Evolutionary conservation across 2,888 invertebrate species (phyloP), one percentile per base, ranked within the genome.

Genomic region (Nemotelus nigrinus): DNA sequence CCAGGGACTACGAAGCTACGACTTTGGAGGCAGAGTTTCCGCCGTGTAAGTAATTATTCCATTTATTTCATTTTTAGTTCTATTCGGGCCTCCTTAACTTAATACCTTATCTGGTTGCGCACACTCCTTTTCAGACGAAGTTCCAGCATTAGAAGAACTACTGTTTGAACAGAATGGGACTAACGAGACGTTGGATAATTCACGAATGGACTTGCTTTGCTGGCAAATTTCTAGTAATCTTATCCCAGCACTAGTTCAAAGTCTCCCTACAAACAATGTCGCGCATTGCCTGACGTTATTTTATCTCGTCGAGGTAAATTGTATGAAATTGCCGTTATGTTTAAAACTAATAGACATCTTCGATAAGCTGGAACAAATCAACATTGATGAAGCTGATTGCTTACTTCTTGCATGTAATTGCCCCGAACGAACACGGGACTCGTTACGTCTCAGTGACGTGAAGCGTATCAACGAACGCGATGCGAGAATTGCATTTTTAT

Each of bases 321-420:
- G 25, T 25, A 25, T 25, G 25, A 25, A 7, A 39, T 6, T 53
- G 44, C 5, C 3, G 43, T 39, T 39, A 44, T 7, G 8, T 43
- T 43, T 53, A 10, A 53, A 53, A 53, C 53, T 53, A 53, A 47
- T 55, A 72, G n/a, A 6, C 25, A 7, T 57, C 57, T 53, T 58
- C 4, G 45, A 74, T 48, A 8, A 79, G 79, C 41, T 53, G 2
- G 58, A 75, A 7, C 58, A 75, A 64, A 79, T 79, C 8, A 1
- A 2, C 3, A n/a, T 70, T 2, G 78, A 79, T 6, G 78, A 79
- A 68, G 79, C 78, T 48, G 79, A 79, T 48, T 77, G 78, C 44
- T 47, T 79, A 10, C n/a, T 79, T 7, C 47, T 79, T 3, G 74
- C 79, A 1, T 72, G 72, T 44, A 57, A 77, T 10, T 25, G 53